Evolutionary conservation across 2,888 invertebrate genomes (phyloP).

Genomic region (Tetragnatha montana): DNA sequence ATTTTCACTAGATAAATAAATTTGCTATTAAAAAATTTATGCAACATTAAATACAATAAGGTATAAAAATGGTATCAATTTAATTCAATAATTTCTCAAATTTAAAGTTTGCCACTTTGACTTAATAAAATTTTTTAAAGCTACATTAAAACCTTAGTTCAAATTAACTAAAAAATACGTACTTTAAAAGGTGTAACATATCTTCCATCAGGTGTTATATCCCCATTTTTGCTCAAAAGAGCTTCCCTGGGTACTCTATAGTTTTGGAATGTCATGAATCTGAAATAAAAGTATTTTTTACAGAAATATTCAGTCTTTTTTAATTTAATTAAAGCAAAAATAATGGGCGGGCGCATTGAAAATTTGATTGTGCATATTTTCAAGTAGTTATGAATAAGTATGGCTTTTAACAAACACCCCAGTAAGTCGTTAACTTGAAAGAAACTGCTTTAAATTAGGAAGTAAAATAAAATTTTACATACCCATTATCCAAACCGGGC

Average conservation of each 20-base stretch:
- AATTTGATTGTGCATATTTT: neutral
- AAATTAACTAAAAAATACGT: conserved; percentile 29
- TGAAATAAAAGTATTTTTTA: conserved; percentile 76
- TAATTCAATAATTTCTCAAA: no score
- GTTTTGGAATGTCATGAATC: conserved; percentile 90
- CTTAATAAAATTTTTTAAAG: no score
- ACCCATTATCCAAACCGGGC: conserved; percentile 96
- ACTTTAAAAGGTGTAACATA: conserved; percentile 91
- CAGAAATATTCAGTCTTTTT: conserved; percentile 36
- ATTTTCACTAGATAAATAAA: neutral
- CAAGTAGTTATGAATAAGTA: neutral
- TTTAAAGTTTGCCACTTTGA: no score
- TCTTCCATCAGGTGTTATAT: conserved; percentile 89
- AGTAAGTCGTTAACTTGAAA: neutral
- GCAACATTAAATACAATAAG: no score
- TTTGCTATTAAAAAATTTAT: no score
- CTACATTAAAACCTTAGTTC: neutral
- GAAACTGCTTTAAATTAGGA: neutral
- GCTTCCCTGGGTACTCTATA: conserved; percentile 90
- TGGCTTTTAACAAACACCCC: neutral
- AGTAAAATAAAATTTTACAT: neutral
- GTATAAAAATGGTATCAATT: no score
- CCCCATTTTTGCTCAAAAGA: conserved; percentile 90
- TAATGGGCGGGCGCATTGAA: neutral
- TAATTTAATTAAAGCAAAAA: no score